Conservation (phyloP, 2,888 invertebrate species). For the Rutpela maculata region DNA sequence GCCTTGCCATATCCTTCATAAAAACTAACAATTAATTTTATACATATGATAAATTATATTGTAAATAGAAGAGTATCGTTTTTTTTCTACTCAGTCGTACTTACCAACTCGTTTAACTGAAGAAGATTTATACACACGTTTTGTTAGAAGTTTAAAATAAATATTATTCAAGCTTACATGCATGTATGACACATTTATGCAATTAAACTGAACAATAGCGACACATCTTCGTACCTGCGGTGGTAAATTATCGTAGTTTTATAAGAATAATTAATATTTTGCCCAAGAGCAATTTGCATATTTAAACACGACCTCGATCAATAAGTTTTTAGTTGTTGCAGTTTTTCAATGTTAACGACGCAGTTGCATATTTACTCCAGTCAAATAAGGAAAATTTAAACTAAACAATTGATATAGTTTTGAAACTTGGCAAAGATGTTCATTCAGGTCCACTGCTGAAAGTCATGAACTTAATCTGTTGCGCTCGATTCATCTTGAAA, state of each 20-base stretch:
- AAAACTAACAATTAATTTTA: slow-evolving; percentile 10
- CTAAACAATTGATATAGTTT: no score
- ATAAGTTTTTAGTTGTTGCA: slow-evolving; percentile 23
- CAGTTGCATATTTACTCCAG: background rate
- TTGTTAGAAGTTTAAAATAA: slow-evolving; percentile 12
- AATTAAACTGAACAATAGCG: slow-evolving; percentile 34
- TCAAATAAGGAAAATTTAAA: no score
- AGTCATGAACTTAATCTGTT: no score
- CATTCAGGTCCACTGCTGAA: no score
- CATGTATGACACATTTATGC: slow-evolving; percentile 28
- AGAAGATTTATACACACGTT: slow-evolving; percentile 1
- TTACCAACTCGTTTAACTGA: slow-evolving; percentile 5
- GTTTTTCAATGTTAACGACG: background rate
- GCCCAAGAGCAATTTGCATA: background rate
- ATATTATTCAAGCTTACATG: slow-evolving; percentile 25
- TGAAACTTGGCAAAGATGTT: no score
- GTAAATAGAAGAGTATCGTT: slow-evolving; percentile 9
- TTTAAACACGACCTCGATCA: slow-evolving; percentile 22
- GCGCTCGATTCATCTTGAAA: no score
- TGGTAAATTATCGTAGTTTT: slow-evolving; percentile 25
- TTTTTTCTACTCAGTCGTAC: background rate
- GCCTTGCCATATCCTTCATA: slow-evolving; percentile 10
- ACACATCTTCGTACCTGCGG: slow-evolving; percentile 11
- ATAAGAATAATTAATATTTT: slow-evolving; percentile 29
- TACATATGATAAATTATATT: background rate